Evolutionary conservation across 2,113 vertebrate genomes (phyloP).

Genomic region (Brachyistius frenatus): DNA sequence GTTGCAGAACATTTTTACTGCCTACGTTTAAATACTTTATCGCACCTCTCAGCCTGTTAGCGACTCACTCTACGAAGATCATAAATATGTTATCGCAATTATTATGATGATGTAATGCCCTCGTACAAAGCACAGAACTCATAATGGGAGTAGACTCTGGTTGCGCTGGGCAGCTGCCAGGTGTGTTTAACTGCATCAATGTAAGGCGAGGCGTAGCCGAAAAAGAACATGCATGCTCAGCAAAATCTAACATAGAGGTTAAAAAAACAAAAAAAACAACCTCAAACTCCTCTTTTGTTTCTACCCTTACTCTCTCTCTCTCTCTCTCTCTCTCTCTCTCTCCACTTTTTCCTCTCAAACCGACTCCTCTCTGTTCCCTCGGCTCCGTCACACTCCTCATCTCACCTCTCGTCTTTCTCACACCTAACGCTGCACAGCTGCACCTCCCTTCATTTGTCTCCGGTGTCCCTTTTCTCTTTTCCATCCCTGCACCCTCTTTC

Average conservation of each 20-base stretch:
- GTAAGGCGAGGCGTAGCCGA: conserved; percentile 25
- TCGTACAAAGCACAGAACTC: conserved; percentile 35
- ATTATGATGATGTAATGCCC: conserved; percentile 18
- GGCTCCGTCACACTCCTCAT: background rate
- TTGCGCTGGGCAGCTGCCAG: conserved; percentile 57
- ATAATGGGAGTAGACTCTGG: background rate
- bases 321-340: background rate
- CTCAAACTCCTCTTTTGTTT: conserved; percentile 26
- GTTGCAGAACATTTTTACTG: background rate
- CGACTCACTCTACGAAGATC: conserved; percentile 2
- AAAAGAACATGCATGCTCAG: conserved; percentile 61
- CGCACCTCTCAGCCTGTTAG: background rate
- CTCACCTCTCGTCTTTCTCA: conserved; percentile 15
- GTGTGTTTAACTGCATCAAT: conserved; percentile 61
- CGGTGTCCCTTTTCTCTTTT: conserved; percentile 13
- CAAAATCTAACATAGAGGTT: conserved; percentile 46
- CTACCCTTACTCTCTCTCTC: background rate
- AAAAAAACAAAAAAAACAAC: conserved; percentile 42
- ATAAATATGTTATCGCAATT: background rate
- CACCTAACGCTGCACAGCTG: conserved; percentile 29
- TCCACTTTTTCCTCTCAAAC: conserved; percentile 10
- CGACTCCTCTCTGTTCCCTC: conserved; percentile 1
- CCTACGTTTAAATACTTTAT: background rate
- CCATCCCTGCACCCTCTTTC: background rate
- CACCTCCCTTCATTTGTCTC: conserved; percentile 19